Conservation (phyloP, 2,888 invertebrate genomes). For the Adela reaumurella region DNA sequence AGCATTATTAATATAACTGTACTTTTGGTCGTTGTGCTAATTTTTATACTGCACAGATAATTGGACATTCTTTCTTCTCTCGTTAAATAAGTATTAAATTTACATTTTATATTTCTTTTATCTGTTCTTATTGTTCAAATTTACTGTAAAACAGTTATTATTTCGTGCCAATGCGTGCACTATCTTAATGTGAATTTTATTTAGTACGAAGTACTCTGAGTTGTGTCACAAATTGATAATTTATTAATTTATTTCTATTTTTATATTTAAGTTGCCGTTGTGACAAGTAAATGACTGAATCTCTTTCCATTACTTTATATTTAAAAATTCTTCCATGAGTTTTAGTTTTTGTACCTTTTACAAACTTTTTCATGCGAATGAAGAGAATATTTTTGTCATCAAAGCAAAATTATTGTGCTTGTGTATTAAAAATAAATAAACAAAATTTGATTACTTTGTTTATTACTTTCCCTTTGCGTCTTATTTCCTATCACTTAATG, state of each 20-base stretch:
- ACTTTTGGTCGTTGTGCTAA: too few species aligned
- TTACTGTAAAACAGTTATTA: too few species aligned
- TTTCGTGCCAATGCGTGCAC: too few species aligned
- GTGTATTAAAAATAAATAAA: constrained; percentile 29
- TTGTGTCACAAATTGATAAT: not conserved
- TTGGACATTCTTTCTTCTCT: too few species aligned
- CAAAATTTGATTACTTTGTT: too few species aligned
- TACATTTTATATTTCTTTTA: too few species aligned
- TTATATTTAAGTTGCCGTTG: not conserved
- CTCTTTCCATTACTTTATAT: not conserved
- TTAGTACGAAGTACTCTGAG: not conserved
- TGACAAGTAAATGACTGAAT: not conserved
- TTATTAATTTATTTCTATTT: not conserved
- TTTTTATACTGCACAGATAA: too few species aligned
- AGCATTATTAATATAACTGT: too few species aligned
- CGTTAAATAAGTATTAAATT: too few species aligned
- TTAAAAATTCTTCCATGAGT: not conserved
- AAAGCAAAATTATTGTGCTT: constrained; percentile 57
- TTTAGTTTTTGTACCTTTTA: not conserved
- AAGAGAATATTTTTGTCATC: constrained; percentile 49
- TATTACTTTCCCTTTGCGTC: not conserved
- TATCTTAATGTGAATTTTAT: too few species aligned
- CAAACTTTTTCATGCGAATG: not conserved
- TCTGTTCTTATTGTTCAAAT: too few species aligned
- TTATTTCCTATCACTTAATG: not conserved